Base-by-base conservation (phyloP, 2,797 vertebrate species). In the Sebastes vulpes region DNA sequence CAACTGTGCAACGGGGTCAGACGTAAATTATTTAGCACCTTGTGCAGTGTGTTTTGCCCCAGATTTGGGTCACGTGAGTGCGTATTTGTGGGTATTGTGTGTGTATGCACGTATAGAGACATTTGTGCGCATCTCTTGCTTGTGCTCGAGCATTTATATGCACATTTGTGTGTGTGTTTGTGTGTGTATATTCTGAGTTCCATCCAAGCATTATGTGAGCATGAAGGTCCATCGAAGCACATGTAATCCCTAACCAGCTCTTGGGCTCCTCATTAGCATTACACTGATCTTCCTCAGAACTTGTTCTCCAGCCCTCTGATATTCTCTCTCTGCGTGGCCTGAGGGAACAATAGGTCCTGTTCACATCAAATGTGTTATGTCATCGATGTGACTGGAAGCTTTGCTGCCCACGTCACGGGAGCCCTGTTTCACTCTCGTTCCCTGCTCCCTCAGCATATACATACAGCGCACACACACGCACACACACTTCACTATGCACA, bases 1-100 rank as follows among this genome's bases (percentile, higher is more conserved):
- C 87, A 91, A 91, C 82, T 87, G 86, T 92, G 92, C 91, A 95
- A 89, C 87, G 86, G 84, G 94, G 93, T 94, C 93, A 94, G 68
- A 78, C 80, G 72, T 95, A 83, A 94, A 95, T 95, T 92, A 95
- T 95, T 94, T 77, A 95, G 79, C 61, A 80, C 65, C 69, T 84
- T 79, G 71, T 90, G 91, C 84, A 60, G 85, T 86, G 86, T 88
- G 87, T 93, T 93, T 83, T 82, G 81, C 89, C 79, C 65, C 80
- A 92, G 85, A 94, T 95, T 79, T 73, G 77, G 86, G 75, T 91
- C 89, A 88, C 74, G 84, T 71, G 73, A 85, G 61, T 69, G 50
- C 70, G 86, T 60, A 38, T 77, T 29, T 76, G 52, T 65, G 65
- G 42, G 54, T 60, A 35, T 67, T 73, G 68, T 38, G 32, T 57